Base-by-base conservation (phyloP, 2,113 vertebrate species). In the Misgurnus mizolepis region DNA sequence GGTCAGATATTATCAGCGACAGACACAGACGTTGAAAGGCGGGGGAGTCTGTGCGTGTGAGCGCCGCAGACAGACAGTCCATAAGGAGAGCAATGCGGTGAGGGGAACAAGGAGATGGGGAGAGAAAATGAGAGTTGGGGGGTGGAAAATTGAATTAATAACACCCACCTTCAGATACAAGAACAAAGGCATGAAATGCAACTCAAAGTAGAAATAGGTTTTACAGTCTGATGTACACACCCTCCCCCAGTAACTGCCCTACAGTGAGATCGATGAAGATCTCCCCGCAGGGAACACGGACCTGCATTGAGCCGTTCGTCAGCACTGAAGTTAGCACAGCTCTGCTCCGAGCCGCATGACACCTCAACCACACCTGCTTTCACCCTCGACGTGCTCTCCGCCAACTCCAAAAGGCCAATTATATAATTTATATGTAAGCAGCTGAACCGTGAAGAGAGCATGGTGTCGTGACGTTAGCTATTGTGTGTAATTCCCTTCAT, bases 11-110 rank as follows among this genome's bases (percentile, higher is more conserved):
- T 80, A 91, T 92, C 87, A 89, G 88, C 76, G 85, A 88, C 87
- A 91, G 88, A 92, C 89, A 91, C 90, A 91, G 92, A 91, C 85
- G 83, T 88, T 84, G 88, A 84, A 89, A 84, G 86, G 74, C 17
- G 82, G 72, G 85, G 86, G 87, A 76, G 81, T 1, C 77, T 6
- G 70, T 74, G 83, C 76, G 77, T 71, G 87, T 53, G 76, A 60
- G 80, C 50, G 27, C 27, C 27, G 83, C 86, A 90, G 84, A 88
- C 82, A 91, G 86, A 89, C 84, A 88, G 85, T 84, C 86, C 85
- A 87, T 83, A 85, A 90, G 86, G 86, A 91, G 88, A 88, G 85
- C 84, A 88, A 89, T 84, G 91, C 90, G 88, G 88, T 87, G 87
- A 81, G 78, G 77, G 43, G 80, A 45, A 60, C 86, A 81, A 73